phyloP scores from a whole-genome alignment of 2,113 vertebrate species.

The Cairina moschata region DNA sequence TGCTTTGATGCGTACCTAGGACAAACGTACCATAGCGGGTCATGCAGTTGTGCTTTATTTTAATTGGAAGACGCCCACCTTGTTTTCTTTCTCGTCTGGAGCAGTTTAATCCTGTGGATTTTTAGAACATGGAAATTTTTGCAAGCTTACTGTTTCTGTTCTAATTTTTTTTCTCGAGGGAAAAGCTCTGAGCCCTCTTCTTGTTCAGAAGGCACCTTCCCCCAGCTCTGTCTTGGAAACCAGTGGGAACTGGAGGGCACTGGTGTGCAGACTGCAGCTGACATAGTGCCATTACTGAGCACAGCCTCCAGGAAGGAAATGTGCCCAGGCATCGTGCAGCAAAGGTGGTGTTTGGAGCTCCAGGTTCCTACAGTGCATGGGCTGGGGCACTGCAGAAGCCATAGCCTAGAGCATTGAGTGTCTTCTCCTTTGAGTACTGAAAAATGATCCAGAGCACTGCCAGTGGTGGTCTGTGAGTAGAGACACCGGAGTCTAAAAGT shows the following conservation, averaged over 20 bases:
- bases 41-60: neutral
- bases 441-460: neutral
- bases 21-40: neutral
- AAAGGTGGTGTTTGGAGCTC: neutral
- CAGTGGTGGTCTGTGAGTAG: too few relatives aligned
- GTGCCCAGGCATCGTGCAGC: neutral
- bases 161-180: neutral
- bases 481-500: neutral
- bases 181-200: neutral
- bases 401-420: neutral
- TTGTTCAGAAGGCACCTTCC: neutral
- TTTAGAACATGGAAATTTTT: neutral
- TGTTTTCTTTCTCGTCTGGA: neutral
- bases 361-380: neutral
- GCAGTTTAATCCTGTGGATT: neutral
- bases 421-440: neutral
- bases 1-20: neutral
- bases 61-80: constrained; percentile 38
- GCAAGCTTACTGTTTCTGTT: neutral
- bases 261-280: neutral
- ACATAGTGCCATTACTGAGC: neutral
- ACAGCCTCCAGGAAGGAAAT: neutral
- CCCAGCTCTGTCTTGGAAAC: neutral
- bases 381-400: neutral
- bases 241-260: neutral